A percentile compares a stretch with the other conserved stretches of the same genome.
phyloP scores from a whole-genome alignment of 2,888 invertebrate species.

The Hybos culiciformis region DNA sequence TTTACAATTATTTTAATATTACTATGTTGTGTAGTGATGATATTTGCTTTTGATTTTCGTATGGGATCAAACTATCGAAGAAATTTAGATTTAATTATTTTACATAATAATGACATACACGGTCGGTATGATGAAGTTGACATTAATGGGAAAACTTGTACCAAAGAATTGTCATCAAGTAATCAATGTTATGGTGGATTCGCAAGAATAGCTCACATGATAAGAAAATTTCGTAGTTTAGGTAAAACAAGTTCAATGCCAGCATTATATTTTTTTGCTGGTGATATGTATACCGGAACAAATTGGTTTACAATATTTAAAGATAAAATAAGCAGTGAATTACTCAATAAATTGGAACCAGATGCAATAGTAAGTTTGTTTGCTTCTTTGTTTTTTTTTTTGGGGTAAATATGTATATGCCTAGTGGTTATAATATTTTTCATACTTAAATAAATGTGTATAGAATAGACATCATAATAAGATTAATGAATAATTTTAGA shows the following conservation, averaged over 20 bases:
- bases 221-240: slow-evolving; percentile 47
- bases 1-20: too few relatives aligned
- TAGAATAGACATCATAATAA: too few relatives aligned
- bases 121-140: slow-evolving; percentile 71
- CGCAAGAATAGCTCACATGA: slow-evolving; percentile 52
- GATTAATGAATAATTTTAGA: too few relatives aligned
- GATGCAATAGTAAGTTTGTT: slow-evolving; percentile 74
- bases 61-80: too few relatives aligned
- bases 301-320: slow-evolving; percentile 75
- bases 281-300: slow-evolving; percentile 84
- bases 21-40: too few relatives aligned
- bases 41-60: too few relatives aligned
- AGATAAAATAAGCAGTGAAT: slow-evolving; percentile 62
- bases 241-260: slow-evolving; percentile 44
- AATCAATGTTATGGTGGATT: slow-evolving; percentile 76
- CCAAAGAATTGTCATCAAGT: slow-evolving; percentile 39
- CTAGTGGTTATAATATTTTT: too few relatives aligned
- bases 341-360: slow-evolving; percentile 66
- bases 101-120: slow-evolving; percentile 90
- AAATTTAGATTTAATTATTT: slow-evolving; percentile 56
- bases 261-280: slow-evolving; percentile 75
- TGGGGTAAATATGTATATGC: too few relatives aligned
- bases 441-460: too few relatives aligned
- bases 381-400: too few relatives aligned
- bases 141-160: slow-evolving; percentile 47